Evolutionary conservation across 2,797 vertebrate species (phyloP), one percentile per base, ranked within the genome.

Genomic region (Enoplosus armatus): DNA sequence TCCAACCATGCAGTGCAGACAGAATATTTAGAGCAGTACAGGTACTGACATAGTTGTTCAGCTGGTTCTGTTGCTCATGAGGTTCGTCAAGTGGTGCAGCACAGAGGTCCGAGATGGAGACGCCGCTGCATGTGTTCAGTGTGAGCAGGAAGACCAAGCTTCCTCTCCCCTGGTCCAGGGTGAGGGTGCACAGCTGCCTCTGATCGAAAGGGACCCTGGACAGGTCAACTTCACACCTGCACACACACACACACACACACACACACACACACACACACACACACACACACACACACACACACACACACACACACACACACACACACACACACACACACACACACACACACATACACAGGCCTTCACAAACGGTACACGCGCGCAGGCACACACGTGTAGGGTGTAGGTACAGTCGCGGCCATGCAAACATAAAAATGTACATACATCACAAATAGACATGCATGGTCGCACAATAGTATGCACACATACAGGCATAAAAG

Each of bases 151-250:
- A 90, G 20, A 97, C 91, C 72, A 99, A 74, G 0, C 89, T 86
- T 24, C 96, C 97, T 71, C 63, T 81, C 2, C 90, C 62, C 1
- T 69, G 72, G 24, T 94, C 94, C 80, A 96, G 94, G 10, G 91
- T 79, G 70, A 93, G 78, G 0, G 94, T 95, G 89, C 96, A 92
- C 81, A 97, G 89, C 81, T 96, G 90, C 65, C 89, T 89, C 65
- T 95, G 88, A 73, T 96, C 93, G 31, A 82, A 41, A 0, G 96
- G 92, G 27, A 98, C 64, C 0, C 65, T 91, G 3, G 94, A 91
- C 58, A 99, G 88, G 72, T 98, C 94, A 65, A 98, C 96, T 55
- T 96, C 96, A 90, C 96, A 97, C 92, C 98, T 99, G 91, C 4
- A 77, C 35, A 75, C 24, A 88, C 41, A 72, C 24, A 77, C 73